Evolutionary conservation across 2,888 invertebrate genomes (phyloP).

Genomic region (Hypolimnas misippus): DNA sequence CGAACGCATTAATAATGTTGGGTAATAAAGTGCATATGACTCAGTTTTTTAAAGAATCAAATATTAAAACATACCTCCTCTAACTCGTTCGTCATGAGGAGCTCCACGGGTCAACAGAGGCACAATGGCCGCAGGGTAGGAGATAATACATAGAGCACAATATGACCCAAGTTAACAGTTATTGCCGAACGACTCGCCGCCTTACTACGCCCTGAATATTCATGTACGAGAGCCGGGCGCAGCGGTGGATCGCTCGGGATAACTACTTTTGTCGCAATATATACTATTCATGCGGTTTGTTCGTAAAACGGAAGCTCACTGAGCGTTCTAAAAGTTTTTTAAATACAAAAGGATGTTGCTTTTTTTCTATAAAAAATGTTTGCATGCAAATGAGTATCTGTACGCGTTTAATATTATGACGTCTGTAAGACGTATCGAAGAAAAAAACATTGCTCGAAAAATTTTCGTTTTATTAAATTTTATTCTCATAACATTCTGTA

Average conservation of each 20-base stretch:
- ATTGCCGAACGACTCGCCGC: slow-evolving; percentile 65
- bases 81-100: slow-evolving; percentile 27
- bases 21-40: slow-evolving; percentile 24
- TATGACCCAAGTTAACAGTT: slow-evolving; percentile 74
- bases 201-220: slow-evolving; percentile 71
- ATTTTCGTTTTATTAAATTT: slow-evolving; percentile 2
- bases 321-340: slow-evolving; percentile 31
- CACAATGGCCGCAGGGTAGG: slow-evolving; percentile 54
- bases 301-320: slow-evolving; percentile 41
- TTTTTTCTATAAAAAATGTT: slow-evolving; percentile 18
- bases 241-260: slow-evolving; percentile 52
- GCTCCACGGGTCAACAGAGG: slow-evolving; percentile 46
- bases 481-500: not conserved
- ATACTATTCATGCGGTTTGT: slow-evolving; percentile 46
- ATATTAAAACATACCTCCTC: slow-evolving; percentile 30
- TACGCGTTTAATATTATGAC: too few species aligned
- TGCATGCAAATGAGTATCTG: not conserved
- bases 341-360: slow-evolving; percentile 22
- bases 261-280: slow-evolving; percentile 50
- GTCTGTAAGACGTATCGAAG: not conserved
- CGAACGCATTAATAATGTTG: slow-evolving; percentile 10
- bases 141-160: slow-evolving; percentile 57
- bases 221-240: slow-evolving; percentile 64
- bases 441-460: not conserved
- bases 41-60: slow-evolving; percentile 13